Evolutionary conservation across 2,888 invertebrate genomes (phyloP).

Genomic region (Myopa tessellatipennis): DNA sequence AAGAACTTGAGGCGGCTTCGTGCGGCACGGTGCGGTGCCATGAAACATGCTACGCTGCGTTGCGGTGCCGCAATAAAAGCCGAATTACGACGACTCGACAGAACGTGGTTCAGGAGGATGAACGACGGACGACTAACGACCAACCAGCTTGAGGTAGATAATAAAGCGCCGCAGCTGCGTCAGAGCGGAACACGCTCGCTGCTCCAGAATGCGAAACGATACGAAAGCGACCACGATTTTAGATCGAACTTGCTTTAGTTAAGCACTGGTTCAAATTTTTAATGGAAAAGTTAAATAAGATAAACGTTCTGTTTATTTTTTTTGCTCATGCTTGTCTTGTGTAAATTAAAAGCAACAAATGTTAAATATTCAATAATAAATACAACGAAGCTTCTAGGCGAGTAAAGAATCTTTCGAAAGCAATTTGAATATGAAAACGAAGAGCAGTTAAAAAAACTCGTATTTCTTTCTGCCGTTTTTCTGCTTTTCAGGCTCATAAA

Average conservation of each 20-base stretch:
- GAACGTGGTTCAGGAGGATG: neutral
- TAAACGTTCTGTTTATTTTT: neutral
- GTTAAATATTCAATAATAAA: too few species aligned
- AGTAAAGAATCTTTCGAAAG: neutral
- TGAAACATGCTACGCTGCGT: too few species aligned
- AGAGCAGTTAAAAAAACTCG: too few species aligned
- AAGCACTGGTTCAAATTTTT: constrained; percentile 30
- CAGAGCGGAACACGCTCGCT: neutral
- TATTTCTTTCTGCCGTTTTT: neutral
- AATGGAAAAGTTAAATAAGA: constrained; percentile 30
- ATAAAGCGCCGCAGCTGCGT: constrained; percentile 19
- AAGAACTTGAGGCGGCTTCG: neutral
- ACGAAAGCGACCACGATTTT: neutral
- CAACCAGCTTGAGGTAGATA: constrained; percentile 7
- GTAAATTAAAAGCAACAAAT: too few species aligned
- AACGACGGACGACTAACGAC: neutral
- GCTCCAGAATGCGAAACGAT: neutral
- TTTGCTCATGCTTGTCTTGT: neutral
- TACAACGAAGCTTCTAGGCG: neutral
- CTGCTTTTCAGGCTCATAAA: neutral
- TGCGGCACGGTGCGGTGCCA: neutral
- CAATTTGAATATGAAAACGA: neutral
- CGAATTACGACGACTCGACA: constrained; percentile 1
- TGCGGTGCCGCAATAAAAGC: constrained; percentile 18
- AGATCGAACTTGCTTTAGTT: constrained; percentile 20